Base-by-base conservation (phyloP, 1,140 invertebrate species). In the Bombus confusus region DNA sequence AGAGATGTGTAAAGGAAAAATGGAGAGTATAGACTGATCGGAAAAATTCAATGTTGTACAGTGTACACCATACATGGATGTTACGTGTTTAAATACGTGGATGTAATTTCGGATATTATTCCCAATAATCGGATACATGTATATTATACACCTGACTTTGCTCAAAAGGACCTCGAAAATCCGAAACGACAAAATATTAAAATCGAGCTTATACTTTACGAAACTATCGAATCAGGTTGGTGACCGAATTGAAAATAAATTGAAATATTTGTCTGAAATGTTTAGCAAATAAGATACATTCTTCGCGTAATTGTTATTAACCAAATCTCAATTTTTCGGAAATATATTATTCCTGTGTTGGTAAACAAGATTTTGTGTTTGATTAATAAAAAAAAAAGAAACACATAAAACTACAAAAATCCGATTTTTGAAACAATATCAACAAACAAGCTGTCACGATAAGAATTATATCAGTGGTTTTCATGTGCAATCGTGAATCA, bases 71-170 rank as follows among this genome's bases (percentile, higher is more conserved):
- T 57, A 34, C 39, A 41, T 84, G 75, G 66, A 79, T 78, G 64
- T 79, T 88, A 59, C n/a, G 72, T 88, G 77, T 88, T 87, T 84
- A 79, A 77, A 59, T n/a, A n/a, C 13, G 18, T 78, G 64, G 9
- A 84, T 79, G 66, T 84, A 71, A 57, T 39, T 25, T 68, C n/a
- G 15, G 22, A 43, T 84, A n/a, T 78, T 52, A 47, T 57, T 25
- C 18, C 10, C 22, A 62, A 66, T 77, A 80, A 83, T 80, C 77
- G 43, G 81, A n/a, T 34, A 52, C n/a, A 47, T 86, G 41, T 86
- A 37, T 87, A 86, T 18, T 28, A 43, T 77, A 74, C 87, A 88
- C 87, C 86, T 87, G 73, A 77, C 41, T 62, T 87, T 87, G 86
- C 87, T 88, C 86, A 88, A 88, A 41, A 39, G 43, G 52, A 75